A percentile compares a stretch with the other conserved stretches of the same genome.
These are phyloP conservation scores for Brachionus angularis DNA, from an alignment of 1,140 invertebrate species.

Conservation along the genomic window DNA sequence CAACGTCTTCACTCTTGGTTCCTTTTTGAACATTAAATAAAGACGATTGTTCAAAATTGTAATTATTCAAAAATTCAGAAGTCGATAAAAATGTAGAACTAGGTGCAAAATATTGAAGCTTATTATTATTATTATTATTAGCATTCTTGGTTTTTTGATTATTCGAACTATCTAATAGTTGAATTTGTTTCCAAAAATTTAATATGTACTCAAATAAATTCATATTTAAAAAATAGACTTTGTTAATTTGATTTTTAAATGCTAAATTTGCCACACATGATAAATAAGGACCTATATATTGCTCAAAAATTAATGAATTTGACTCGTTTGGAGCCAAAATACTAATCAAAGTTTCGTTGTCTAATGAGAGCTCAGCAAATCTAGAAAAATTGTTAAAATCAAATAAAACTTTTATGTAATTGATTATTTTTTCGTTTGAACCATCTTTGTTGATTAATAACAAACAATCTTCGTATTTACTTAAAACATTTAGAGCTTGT, in stretches of 20 bases:
- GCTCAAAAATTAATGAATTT: conserved; percentile 24
- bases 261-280: background rate
- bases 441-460: background rate
- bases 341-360: background rate
- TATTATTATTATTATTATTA: background rate
- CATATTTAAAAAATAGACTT: background rate
- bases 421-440: conserved; percentile 2
- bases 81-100: background rate
- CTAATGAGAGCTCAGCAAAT: background rate
- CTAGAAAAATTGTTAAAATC: conserved; percentile 10
- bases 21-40: background rate
- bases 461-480: conserved; percentile 14
- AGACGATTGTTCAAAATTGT: background rate
- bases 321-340: too few species aligned
- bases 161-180: background rate
- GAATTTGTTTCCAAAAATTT: conserved; percentile 25
- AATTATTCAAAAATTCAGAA: background rate
- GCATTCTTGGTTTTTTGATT: background rate
- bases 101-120: conserved; percentile 7
- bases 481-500: conserved; percentile 5
- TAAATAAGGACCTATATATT: conserved; percentile 8
- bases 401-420: conserved; percentile 23
- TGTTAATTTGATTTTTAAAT: background rate
- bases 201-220: conserved; percentile 23
- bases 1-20: too few species aligned